Evolutionary conservation across 2,888 invertebrate genomes (phyloP), one percentile per base, ranked within the genome.

Genomic region (Ephialtes manifestator): DNA sequence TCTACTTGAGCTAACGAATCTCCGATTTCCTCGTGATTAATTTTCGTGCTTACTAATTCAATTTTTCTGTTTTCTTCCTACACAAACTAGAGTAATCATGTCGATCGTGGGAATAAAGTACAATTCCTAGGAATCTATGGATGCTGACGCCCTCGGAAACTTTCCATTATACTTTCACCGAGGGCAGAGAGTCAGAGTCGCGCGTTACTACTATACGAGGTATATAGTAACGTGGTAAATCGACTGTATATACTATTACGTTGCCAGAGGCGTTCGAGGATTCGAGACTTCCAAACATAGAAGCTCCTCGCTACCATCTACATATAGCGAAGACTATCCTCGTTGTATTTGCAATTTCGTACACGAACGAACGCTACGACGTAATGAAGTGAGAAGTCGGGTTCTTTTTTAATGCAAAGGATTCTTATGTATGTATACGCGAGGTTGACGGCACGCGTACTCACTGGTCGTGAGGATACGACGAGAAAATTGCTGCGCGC

Each of bases 141-240:
- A 63, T 48, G 46, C 60, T 18, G 60, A n/a, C 11, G 74, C 46
- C 48, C 74, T 60, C 60, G 31, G 46, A 31, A 46, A 60, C 60
- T 48, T 60, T 60, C 31, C 46, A 60, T 74, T 60, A 63, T 60
- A 74, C 74, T 74, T 74, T 74, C 74, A 74, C 74, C 74, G 60
- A 60, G 60, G 71, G 71, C 35, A 55, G 1, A 20, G 20, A 55
- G 24, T 4, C 31, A 53, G 20, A n/a, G 8, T 18, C 55, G 39
- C 71, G 15, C 51, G 35, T 39, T 8, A 18, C n/a, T n/a, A 7
- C 8, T 20, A 10, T 11, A 20, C 53, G 53, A 11, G 53, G 10
- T 20, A 31, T 20, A 31, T 43, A 39, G 63, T 18, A 39, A 39
- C 11, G 35, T 39, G 39, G 18, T 18, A 65, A 39, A 39, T 39